Evolutionary conservation across 2,888 invertebrate species (phyloP), one percentile per base, ranked within the genome.

Genomic region (Acheta domesticus): DNA sequence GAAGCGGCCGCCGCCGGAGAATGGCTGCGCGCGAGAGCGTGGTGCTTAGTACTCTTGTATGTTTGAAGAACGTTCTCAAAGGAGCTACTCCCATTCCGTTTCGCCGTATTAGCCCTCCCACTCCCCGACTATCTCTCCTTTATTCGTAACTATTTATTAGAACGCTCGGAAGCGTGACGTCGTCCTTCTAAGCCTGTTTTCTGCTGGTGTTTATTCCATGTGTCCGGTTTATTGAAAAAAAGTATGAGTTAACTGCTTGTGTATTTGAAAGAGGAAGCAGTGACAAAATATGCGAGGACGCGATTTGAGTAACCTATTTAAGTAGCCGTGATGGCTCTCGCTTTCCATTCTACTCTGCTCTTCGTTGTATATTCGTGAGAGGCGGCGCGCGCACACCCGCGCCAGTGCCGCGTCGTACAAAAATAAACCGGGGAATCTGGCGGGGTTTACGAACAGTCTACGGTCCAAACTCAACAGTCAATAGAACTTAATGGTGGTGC

Each of bases 391-490:
- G 62, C 62, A 36, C 36, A 36, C 62, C 62, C 16, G 16, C 16
- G 16, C 62, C n/a, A n/a, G 14, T 12, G 14, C 62, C 62, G 16
- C 62, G 62, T 62, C 62, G 62, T 62, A 62, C 62, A 62, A 62
- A 62, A 62, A 62, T 62, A 62, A 62, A 62, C 62, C 62, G 12
- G 62, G n/a, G 62, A 62, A 62, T 62, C 62, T 62, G 62, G 62
- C 62, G 62, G 62, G 36, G 62, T 62, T 62, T 62, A 62, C 62
- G 62, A 62, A 62, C 62, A 62, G 62, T 62, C 62, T 62, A 62
- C 62, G 62, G 62, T 62, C 62, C 62, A 62, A 62, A 62, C 62
- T 62, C 62, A 62, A 62, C 62, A 62, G 62, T 62, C 62, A 62
- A 62, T 62, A 62, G 62, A 62, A 62, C 62, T 62, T 62, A 62